These are phyloP conservation scores for Isaurus tuberculatus DNA, from an alignment of 92 coral and sea anemone species.

Conservation along the genomic window DNA sequence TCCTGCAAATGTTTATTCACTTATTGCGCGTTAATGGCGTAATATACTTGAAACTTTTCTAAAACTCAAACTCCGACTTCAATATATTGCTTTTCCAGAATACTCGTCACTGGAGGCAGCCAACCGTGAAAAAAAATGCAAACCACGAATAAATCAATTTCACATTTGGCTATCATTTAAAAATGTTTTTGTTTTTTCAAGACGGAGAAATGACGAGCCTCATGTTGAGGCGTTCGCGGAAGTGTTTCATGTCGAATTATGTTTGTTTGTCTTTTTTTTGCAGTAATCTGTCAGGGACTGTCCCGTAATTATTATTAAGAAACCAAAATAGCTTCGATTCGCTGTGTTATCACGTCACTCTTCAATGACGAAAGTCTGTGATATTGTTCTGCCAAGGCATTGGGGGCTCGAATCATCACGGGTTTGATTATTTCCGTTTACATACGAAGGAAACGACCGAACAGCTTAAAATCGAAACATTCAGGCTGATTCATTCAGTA, in stretches of 20 bases:
- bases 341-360: constrained; percentile 3
- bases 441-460: neutral
- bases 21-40: neutral
- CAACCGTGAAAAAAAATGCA: constrained; percentile 12
- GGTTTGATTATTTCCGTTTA: neutral
- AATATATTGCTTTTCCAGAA: neutral
- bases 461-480: neutral
- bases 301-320: neutral
- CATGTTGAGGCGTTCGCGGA: neutral
- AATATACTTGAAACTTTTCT: neutral
- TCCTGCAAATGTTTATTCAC: neutral
- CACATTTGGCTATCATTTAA: neutral
- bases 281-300: neutral
- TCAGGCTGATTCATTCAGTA: neutral
- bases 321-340: neutral
- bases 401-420: neutral
- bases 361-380: neutral
- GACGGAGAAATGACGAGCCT: neutral
- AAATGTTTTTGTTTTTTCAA: neutral
- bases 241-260: neutral
- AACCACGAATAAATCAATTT: neutral
- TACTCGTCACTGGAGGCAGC: neutral
- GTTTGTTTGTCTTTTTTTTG: neutral
- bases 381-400: neutral
- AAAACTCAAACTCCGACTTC: neutral